Base-by-base conservation (phyloP, 2,888 invertebrate species). In the Phytoseiulus persimilis region DNA sequence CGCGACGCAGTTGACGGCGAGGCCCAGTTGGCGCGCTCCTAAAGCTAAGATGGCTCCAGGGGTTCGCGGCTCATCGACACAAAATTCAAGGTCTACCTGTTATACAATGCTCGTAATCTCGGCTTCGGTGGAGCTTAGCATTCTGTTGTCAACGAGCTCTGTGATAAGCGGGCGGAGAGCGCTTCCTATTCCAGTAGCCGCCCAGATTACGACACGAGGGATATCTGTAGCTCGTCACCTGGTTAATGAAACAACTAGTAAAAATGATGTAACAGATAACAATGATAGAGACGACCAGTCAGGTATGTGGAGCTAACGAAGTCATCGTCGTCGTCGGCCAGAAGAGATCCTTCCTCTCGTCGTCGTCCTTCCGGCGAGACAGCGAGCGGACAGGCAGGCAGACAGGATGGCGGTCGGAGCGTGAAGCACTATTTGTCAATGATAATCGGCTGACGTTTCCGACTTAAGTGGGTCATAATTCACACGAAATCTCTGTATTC, bases 381-480 rank as follows among this genome's bases (percentile, higher is more conserved):
- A 65, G 28, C 46, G 46, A 46, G 46, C 46, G 46, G 14, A 14
- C 9, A 14, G 14, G 46, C 46, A 14, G 14, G 14, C 46, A 14
- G 46, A n/a, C n/a, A n/a, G n/a, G n/a, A n/a, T n/a, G n/a, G 65
- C 65, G 65, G 65, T 6, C 1, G 9, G 65, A 65, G 65, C 65
- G 65, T 65, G 18, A 65, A 65, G 65, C 65, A 23, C 65, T 6
- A 65, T 65, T 65, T 65, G 65, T 65, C 65, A 65, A 65, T 65
- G 65, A 65, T 65, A 65, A 65, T 65, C 65, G 65, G 65, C 65
- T 65, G 65, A 18, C 65, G 65, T 65, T 65, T 65, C 65, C 65
- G 65, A 65, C 65, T 65, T 65, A 65, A 65, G 65, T 65, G 65
- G 65, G 65, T 65, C 65, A 65, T 65, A 65, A 65, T 65, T 65